Evolutionary conservation across 2,888 invertebrate species (phyloP).

Genomic region (Andrena praecox): DNA sequence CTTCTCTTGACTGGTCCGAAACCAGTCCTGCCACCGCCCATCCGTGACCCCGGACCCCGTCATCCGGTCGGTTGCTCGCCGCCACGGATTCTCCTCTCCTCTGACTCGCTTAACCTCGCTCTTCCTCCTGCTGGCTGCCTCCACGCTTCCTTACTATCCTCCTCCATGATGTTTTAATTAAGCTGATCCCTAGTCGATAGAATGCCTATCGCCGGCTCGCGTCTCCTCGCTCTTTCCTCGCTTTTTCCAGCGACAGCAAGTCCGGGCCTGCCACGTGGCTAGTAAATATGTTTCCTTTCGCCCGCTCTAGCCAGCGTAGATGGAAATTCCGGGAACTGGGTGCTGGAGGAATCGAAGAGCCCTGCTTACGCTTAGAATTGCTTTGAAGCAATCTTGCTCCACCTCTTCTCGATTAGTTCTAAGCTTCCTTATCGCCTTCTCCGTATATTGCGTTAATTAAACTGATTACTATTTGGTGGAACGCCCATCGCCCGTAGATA

Average conservation of each 20-base stretch:
- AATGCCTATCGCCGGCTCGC: conserved; percentile 7
- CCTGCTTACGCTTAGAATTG: no score
- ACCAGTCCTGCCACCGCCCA: conserved; percentile 83
- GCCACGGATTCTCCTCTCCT: conserved; percentile 56
- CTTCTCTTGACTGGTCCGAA: conserved; percentile 79
- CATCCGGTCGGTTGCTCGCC: conserved; percentile 80
- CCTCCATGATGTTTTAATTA: conserved; percentile 69
- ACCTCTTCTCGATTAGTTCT: background rate
- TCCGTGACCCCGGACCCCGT: conserved; percentile 83
- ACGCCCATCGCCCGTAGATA: no score
- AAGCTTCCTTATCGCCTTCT: background rate
- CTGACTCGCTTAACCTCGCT: conserved; percentile 63
- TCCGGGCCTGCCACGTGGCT: background rate
- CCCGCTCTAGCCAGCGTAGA: no score
- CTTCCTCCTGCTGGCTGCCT: conserved; percentile 48
- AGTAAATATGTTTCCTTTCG: no score
- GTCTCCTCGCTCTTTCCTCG: background rate
- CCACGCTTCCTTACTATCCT: conserved; percentile 14
- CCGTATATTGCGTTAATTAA: background rate
- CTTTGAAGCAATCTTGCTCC: background rate
- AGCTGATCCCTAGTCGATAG: conserved; percentile 50
- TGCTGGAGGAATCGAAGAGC: no score
- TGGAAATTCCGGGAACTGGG: no score
- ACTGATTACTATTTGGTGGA: no score
- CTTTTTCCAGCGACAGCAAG: background rate